Conservation (phyloP, 2,113 vertebrate species). For the Amphiprion ocellaris region DNA sequence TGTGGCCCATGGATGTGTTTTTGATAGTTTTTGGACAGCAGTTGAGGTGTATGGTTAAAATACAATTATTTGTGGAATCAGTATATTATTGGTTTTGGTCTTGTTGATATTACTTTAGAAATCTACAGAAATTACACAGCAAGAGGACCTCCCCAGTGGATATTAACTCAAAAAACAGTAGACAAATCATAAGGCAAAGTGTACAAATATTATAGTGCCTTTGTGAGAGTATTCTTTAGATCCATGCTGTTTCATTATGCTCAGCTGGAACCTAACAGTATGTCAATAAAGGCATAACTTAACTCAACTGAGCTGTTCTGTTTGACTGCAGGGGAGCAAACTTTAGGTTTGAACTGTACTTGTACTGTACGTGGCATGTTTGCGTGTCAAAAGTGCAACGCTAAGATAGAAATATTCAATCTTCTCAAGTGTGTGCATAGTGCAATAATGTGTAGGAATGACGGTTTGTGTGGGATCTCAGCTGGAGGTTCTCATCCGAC, state of each 20-base stretch:
- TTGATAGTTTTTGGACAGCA: background rate
- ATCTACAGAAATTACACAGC: background rate
- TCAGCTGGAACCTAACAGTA: conserved; percentile 55
- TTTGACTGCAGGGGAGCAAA: conserved; percentile 55
- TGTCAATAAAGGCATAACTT: conserved; percentile 75
- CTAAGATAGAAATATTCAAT: background rate
- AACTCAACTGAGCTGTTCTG: conserved; percentile 50
- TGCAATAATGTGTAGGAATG: conserved; percentile 15
- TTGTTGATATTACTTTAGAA: conserved; percentile 25
- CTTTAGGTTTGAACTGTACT: conserved; percentile 14
- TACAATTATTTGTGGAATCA: background rate
- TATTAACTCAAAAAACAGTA: conserved; percentile 28
- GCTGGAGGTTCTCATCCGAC: conserved; percentile 78
- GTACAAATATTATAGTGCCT: conserved; percentile 69
- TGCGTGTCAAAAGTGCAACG: conserved; percentile 8
- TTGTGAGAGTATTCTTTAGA: conserved; percentile 63
- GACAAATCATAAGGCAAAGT: conserved; percentile 65
- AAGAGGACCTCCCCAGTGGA: conserved; percentile 19
- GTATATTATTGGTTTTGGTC: conserved; percentile 1
- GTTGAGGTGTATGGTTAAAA: background rate
- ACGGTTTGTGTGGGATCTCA: conserved; percentile 49
- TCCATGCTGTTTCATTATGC: conserved; percentile 61
- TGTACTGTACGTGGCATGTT: background rate
- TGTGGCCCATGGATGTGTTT: too few relatives aligned
- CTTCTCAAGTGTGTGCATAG: conserved; percentile 22